These are phyloP conservation scores for Himalopsyche anomala DNA, from an alignment of 2,888 invertebrate genomes.

Conservation along the genomic window DNA sequence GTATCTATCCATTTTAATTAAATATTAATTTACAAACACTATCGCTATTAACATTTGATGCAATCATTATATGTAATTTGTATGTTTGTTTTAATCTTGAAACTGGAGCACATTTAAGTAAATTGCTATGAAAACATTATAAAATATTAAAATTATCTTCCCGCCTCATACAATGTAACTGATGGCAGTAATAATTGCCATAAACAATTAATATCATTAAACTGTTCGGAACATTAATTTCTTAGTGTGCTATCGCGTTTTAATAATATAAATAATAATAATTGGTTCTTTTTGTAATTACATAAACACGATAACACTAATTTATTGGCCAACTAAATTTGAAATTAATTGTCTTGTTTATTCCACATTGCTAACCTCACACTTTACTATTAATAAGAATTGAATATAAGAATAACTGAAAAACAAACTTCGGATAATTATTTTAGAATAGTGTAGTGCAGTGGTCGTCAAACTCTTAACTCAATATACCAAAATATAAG, in stretches of 20 bases:
- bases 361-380: conserved; percentile 36
- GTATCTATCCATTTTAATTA: neutral
- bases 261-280: conserved; percentile 11
- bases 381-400: neutral
- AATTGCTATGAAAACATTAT: neutral
- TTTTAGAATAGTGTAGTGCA: too few relatives aligned
- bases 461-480: too few relatives aligned
- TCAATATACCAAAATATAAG: too few relatives aligned
- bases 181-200: conserved; percentile 28
- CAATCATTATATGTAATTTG: conserved; percentile 22
- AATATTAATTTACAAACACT: neutral
- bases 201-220: conserved; percentile 21
- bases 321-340: conserved; percentile 55
- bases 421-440: too few relatives aligned
- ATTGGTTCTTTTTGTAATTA: conserved; percentile 42
- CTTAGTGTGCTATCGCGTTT: neutral
- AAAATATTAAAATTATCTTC: conserved; percentile 32
- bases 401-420: too few relatives aligned
- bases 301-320: conserved; percentile 45
- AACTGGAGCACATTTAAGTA: conserved; percentile 36
- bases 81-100: conserved; percentile 36
- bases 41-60: neutral
- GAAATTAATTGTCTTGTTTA: conserved; percentile 58
- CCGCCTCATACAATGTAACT: neutral
- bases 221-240: neutral